These are phyloP conservation scores for Bombus pascuorum DNA, from an alignment of 1,140 invertebrate genomes.

Conservation along the genomic window DNA sequence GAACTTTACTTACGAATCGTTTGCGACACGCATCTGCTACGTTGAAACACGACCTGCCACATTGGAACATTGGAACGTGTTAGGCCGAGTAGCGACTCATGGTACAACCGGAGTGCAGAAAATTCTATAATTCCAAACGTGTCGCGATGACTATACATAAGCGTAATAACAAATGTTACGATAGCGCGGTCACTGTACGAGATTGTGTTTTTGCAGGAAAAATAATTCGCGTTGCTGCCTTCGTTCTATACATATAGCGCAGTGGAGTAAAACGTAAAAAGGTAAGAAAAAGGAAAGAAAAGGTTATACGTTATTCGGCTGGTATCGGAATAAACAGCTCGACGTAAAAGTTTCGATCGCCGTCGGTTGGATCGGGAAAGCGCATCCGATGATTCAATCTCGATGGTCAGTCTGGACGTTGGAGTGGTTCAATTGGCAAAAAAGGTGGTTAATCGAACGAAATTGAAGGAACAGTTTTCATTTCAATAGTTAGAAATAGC, in stretches of 20 bases:
- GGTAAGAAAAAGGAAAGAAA: neutral
- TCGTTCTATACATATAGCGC: too few species aligned
- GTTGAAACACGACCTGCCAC: too few species aligned
- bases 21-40: neutral
- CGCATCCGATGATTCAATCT: conserved; percentile 50
- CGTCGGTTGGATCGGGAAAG: conserved; percentile 31
- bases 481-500: too few species aligned
- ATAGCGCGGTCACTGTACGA: too few species aligned
- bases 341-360: conserved; percentile 34
- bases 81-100: too few species aligned
- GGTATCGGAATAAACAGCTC: conserved; percentile 35
- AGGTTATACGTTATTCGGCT: neutral
- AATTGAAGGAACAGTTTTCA: neutral
- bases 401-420: conserved; percentile 19
- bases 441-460: neutral
- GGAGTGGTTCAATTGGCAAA: conserved; percentile 32
- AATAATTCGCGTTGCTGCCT: too few species aligned
- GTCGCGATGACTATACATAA: too few species aligned
- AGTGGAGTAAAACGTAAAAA: neutral
- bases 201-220: too few species aligned
- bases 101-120: too few species aligned
- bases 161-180: too few species aligned
- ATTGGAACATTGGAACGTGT: too few species aligned
- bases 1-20: neutral
- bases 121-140: too few species aligned